These are phyloP conservation scores for rat (Rattus norvegicus) DNA, from an alignment of 2,113 vertebrate genomes.

Conservation along the genomic window DNA sequence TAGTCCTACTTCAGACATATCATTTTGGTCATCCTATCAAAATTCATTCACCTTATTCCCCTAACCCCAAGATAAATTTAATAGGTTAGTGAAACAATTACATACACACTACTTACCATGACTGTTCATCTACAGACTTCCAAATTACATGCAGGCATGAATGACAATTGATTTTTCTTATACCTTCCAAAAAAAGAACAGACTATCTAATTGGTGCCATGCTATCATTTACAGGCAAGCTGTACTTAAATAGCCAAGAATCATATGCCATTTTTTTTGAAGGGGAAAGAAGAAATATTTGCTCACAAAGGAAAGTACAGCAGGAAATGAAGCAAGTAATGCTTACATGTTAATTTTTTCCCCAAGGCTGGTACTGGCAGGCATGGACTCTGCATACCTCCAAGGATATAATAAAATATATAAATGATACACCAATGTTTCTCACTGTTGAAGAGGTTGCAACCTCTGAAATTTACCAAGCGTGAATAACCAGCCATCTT, in stretches of 20 bases:
- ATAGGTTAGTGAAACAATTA: not conserved
- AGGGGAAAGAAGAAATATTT: not conserved
- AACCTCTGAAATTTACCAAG: conserved; percentile 22
- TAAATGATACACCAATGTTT: conserved; percentile 37
- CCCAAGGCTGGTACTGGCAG: not conserved
- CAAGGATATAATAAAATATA: conserved; percentile 52
- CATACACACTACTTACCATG: not conserved
- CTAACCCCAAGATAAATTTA: not conserved
- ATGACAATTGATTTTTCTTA: not conserved
- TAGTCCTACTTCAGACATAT: not conserved
- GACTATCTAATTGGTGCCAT: not conserved
- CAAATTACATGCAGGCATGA: not conserved
- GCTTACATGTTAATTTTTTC: not conserved
- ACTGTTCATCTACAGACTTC: not conserved
- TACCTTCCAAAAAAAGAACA: not conserved
- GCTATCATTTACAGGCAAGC: not conserved
- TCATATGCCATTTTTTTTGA: not conserved
- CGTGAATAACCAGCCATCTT: not conserved
- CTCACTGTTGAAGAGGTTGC: conserved; percentile 40
- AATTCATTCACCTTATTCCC: not conserved
- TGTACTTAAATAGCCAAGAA: not conserved
- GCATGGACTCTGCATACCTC: not conserved
- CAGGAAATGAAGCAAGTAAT: conserved; percentile 4
- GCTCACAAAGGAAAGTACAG: not conserved
- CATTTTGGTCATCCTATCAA: not conserved